Evolutionary conservation across 2,888 invertebrate genomes (phyloP), one percentile per base, ranked within the genome.

Genomic region (Aromia moschata): DNA sequence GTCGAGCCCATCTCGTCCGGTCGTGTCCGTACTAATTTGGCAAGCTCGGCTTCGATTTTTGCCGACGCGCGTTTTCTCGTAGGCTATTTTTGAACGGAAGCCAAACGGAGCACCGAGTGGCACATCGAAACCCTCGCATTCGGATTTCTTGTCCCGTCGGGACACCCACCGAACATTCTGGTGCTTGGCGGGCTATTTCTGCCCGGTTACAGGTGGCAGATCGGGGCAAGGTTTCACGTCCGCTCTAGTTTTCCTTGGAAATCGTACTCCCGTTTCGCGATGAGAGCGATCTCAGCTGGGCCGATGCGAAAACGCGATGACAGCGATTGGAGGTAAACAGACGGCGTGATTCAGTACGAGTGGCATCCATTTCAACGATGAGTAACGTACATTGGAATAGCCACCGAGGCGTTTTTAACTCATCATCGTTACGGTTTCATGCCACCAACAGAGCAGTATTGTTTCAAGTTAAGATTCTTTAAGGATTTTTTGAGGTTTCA

Each of bases 1-100:
- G 56, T 61, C 40, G 61, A 60, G 56, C 56, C 57, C 70, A 70
- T 70, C 51, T 58, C 60, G 60, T 56, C 31, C 45, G 47, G 53
- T 60, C 58, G 58, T 55, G 31, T 53, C 59, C 65, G 64, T 62
- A 70, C 70, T 69, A 70, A 68, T 70, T 70, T 70, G 68, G 70
- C 64, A 43, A 58, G 63, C 44, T n/a, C n/a, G 43, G 33, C 43
- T 52, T 53, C 46, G 36, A 45, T 43, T 45, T 44, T 44, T 43
- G 15, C 43, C 47, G 47, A 55, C 47, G 41, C 14, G 36, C 16
- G 53, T 55, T 59, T 61, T 62, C 60, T 64, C 62, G 55, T 63
- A 62, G 43, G 43, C 43, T 44, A 53, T 53, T 53, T 51, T 51
- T 40, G 51, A 51, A 25, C 7, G 25, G 38, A 7, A 38, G 38